Evolutionary conservation across 2,113 vertebrate genomes (phyloP).

Genomic region (Elanus axillaris): DNA sequence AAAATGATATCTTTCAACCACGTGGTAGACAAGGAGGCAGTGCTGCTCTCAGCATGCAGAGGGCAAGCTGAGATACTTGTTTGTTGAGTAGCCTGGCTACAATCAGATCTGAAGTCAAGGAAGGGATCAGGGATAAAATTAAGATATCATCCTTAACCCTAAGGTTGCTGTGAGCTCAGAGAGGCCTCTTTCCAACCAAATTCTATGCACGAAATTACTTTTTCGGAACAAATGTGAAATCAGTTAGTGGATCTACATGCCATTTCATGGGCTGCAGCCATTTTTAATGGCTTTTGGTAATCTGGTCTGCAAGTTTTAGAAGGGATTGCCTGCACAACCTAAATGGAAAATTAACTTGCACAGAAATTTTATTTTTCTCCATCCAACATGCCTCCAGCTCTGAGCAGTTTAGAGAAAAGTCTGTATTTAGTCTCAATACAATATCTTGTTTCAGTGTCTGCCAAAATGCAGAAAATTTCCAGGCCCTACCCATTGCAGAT

Average conservation of each 20-base stretch:
- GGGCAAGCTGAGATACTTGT: not conserved
- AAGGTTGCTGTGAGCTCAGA: not conserved
- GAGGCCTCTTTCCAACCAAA: not conserved
- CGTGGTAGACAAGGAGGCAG: not conserved
- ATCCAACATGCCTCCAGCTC: not conserved
- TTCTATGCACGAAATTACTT: not conserved
- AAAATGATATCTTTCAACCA: not conserved
- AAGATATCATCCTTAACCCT: not conserved
- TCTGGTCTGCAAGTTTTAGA: not conserved
- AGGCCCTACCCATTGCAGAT: not conserved
- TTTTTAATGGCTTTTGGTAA: not conserved
- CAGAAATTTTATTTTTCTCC: not conserved
- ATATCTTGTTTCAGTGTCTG: not conserved
- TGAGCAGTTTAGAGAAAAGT: not conserved
- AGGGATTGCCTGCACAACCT: not conserved
- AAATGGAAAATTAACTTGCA: not conserved
- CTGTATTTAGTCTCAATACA: not conserved
- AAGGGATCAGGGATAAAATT: not conserved
- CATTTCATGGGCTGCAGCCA: not conserved
- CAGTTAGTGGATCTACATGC: not conserved
- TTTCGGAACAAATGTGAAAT: not conserved
- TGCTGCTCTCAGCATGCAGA: not conserved
- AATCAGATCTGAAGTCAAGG: not conserved
- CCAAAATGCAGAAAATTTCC: not conserved
- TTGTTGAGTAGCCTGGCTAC: not conserved